These are phyloP conservation scores for Muscicapa comitata DNA, from an alignment of 2,797 vertebrate species.

Conservation along the genomic window DNA sequence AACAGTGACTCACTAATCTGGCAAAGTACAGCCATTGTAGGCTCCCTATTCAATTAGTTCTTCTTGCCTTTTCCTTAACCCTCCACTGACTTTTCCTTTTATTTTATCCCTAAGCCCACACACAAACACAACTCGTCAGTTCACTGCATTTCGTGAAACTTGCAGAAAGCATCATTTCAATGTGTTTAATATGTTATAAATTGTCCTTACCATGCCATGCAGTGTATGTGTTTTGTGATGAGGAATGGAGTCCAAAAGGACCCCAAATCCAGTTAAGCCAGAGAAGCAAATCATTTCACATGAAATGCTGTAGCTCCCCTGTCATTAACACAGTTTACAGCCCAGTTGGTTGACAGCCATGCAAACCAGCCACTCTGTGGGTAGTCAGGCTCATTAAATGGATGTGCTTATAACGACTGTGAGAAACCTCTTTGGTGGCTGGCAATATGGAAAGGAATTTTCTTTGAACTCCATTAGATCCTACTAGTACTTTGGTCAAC, in stretches of 20 bases:
- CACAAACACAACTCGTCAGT: accelerated
- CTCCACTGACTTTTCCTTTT: background rate
- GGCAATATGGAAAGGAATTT: background rate
- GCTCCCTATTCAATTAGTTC: constrained; percentile 1
- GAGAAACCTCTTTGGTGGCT: background rate
- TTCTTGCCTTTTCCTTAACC: background rate
- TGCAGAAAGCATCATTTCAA: background rate
- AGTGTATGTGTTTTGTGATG: background rate
- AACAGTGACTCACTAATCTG: constrained; percentile 60
- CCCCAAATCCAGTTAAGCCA: background rate
- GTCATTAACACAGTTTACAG: background rate
- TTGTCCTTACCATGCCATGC: background rate
- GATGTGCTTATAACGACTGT: background rate
- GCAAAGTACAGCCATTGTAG: constrained; percentile 15
- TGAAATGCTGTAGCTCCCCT: background rate
- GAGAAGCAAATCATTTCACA: background rate
- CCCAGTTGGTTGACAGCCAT: background rate
- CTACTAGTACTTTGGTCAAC: background rate
- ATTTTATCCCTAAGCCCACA: constrained; percentile 9
- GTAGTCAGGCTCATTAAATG: background rate
- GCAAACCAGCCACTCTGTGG: background rate
- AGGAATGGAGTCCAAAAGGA: background rate
- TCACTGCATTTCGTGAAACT: background rate
- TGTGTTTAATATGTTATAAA: background rate
- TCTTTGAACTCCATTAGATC: constrained; percentile 10